phyloP scores from a whole-genome alignment of 1,140 invertebrate species.

The Atta texana region DNA sequence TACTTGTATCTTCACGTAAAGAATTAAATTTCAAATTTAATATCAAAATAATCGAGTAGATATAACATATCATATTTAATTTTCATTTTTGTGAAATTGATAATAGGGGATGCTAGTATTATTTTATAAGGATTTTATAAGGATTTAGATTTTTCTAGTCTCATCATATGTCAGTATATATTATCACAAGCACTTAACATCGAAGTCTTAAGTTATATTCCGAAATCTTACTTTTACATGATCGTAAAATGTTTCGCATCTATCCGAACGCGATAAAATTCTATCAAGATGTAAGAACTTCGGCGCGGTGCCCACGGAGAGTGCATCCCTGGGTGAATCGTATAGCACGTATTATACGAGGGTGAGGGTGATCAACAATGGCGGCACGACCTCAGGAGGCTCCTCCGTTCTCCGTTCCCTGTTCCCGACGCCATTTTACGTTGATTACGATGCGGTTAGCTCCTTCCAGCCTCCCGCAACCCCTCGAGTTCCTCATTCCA shows the following conservation, averaged over 20 bases:
- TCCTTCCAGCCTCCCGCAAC: constrained; percentile 78
- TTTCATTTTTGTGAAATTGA: not conserved
- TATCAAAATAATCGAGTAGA: not conserved
- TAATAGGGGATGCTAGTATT: not conserved
- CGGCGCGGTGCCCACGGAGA: constrained; percentile 34
- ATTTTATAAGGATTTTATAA: not conserved
- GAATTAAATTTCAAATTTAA: not conserved
- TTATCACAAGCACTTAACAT: not conserved
- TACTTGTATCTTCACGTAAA: not conserved
- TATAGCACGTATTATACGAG: constrained; percentile 69
- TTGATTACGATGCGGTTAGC: constrained; percentile 85
- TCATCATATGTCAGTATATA: not conserved
- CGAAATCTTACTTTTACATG: constrained; percentile 22
- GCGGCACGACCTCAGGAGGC: constrained; percentile 69
- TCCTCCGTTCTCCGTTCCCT: constrained; percentile 74
- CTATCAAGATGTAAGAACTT: constrained; percentile 23
- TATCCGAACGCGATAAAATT: not conserved
- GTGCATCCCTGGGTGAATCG: constrained; percentile 40
- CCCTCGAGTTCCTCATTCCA: constrained; percentile 54
- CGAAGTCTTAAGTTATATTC: constrained; percentile 8
- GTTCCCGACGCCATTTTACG: constrained; percentile 84
- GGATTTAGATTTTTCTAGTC: not conserved
- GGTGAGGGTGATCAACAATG: constrained; percentile 70
- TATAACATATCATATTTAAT: not conserved
- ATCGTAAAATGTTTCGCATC: constrained; percentile 31